Evolutionary conservation across 2,888 invertebrate species (phyloP).

Genomic region (Crioceris asparagi): DNA sequence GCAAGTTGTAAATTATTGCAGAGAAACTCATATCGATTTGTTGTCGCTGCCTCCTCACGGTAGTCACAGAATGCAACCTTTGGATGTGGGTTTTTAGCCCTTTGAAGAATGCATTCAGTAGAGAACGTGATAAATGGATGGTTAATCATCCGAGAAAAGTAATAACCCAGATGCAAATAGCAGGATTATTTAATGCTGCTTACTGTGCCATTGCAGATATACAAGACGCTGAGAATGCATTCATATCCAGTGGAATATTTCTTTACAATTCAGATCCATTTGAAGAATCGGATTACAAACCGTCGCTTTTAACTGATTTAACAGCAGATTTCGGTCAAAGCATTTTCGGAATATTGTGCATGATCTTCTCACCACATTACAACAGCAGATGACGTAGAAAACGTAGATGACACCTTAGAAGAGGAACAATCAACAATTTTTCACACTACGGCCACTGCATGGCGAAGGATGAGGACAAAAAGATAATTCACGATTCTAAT

Average conservation of each 20-base stretch:
- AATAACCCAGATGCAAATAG: not conserved
- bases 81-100: not conserved
- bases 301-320: too few relatives aligned
- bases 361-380: too few relatives aligned
- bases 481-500: too few relatives aligned
- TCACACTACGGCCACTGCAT: too few relatives aligned
- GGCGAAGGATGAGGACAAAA: too few relatives aligned
- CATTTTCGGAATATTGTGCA: too few relatives aligned
- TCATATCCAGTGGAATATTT: not conserved
- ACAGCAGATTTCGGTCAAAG: too few relatives aligned
- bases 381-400: too few relatives aligned
- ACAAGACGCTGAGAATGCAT: not conserved
- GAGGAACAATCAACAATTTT: too few relatives aligned
- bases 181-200: slow-evolving; percentile 1
- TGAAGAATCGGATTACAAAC: too few relatives aligned
- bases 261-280: not conserved
- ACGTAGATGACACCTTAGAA: too few relatives aligned
- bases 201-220: not conserved
- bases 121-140: slow-evolving; percentile 1
- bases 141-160: too few relatives aligned
- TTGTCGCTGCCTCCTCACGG: not conserved
- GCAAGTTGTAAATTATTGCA: not conserved
- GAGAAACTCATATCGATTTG: not conserved
- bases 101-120: not conserved
- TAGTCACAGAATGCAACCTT: not conserved